Evolutionary conservation across 2,113 vertebrate species (phyloP), one percentile per base, ranked within the genome.

Genomic region (Aphyosemion australe): DNA sequence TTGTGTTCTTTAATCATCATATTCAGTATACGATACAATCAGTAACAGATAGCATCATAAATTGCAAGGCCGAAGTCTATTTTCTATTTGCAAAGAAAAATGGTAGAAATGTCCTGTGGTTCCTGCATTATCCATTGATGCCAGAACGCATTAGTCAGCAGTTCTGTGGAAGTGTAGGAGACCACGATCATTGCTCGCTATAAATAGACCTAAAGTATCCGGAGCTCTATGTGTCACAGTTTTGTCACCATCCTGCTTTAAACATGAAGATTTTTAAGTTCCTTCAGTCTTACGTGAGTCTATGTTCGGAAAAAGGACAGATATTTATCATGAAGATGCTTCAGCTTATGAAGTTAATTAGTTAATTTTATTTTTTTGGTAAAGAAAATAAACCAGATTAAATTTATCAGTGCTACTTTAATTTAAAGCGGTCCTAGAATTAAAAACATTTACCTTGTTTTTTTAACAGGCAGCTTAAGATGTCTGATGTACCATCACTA

Each of bases 171-270:
- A 41, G 21, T 53, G 18, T 59, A 19, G 8, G 21, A 39, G 16
- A 32, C 61, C 49, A 52, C 34, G 64, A 31, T 46, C 53, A 20
- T 45, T 11, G 20, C 8, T 63, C 41, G 16, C 31, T 67, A 67
- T 48, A 43, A 67, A 37, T 55, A 46, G 13, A 76, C 42, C 37
- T 63, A 32, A 48, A 67, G 12, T 43, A 50, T 34, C 55, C 34
- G 69, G 41, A 45, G 26, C 5, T 20, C 10, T 10, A 16, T n/a
- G 0, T 52, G 6, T 61, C 11, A 56, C 39, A n/a, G 52, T 56
- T 49, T 26, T 67, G 14, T 46, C 26, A 57, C 18, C 4, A 4
- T 57, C 42, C 16, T 61, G 46, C 1, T 6, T 46, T 31, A 53
- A 70, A 46, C 10, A 55, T 63, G 11, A 13, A 48, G 37, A 48